A percentile compares a stretch with the other conserved stretches of the same genome.
Evolutionary conservation across 1,140 invertebrate species (phyloP).

Genomic region (Bombus confusus): DNA sequence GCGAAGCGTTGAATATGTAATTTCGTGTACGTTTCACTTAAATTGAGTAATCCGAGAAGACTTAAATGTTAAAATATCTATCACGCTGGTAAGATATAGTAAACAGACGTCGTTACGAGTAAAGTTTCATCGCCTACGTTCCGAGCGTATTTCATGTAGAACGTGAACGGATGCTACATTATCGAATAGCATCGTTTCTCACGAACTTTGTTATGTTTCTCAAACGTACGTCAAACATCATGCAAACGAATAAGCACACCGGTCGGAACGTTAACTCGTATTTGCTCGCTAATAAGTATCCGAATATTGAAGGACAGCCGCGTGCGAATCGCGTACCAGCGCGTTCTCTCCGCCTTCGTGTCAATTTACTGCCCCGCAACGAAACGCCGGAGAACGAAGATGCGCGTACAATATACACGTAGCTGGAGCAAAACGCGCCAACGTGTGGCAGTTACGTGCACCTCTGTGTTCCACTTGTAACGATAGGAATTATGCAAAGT

Average conservation of each 20-base stretch:
- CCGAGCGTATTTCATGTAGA: neutral
- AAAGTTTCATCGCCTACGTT: neutral
- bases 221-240: neutral
- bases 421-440: slow-evolving; percentile 35
- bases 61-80: neutral
- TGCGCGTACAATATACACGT: slow-evolving; percentile 37
- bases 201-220: neutral
- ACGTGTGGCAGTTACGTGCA: slow-evolving; percentile 49
- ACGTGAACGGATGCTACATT: neutral
- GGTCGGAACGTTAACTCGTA: neutral
- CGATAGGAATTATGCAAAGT: slow-evolving; percentile 73
- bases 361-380: slow-evolving; percentile 45
- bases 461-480: slow-evolving; percentile 62
- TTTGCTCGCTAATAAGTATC: slow-evolving; percentile 26
- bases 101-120: neutral
- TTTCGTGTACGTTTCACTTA: neutral
- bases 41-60: neutral
- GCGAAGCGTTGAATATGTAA: neutral
- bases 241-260: neutral
- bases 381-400: neutral
- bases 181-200: neutral
- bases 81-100: neutral
- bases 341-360: slow-evolving; percentile 20
- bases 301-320: neutral
- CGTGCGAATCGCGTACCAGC: neutral